Conservation (phyloP, 2,888 invertebrate genomes). For the Rhimphoctona megacephalus region DNA sequence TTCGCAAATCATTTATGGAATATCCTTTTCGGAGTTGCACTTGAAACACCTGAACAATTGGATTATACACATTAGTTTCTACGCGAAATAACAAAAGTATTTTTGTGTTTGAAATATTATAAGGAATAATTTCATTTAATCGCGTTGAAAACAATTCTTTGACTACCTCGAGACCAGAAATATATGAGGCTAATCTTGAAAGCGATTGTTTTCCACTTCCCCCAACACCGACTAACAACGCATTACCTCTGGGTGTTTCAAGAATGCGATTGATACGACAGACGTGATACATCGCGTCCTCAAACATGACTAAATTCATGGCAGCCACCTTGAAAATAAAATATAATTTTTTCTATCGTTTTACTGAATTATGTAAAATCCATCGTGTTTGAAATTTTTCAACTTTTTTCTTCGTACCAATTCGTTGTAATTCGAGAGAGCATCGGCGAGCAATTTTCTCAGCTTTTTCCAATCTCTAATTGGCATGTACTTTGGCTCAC, state of each 20-base stretch:
- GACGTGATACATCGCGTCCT: constrained; percentile 97
- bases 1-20: constrained; percentile 92
- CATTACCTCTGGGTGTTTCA: constrained; percentile 96
- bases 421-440: constrained; percentile 94
- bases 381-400: not conserved
- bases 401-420: constrained; percentile 85
- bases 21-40: constrained; percentile 96
- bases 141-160: not conserved
- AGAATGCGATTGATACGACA: constrained; percentile 96
- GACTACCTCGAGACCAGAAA: constrained; percentile 91
- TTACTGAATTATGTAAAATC: not conserved
- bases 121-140: not conserved
- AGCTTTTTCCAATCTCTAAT: constrained; percentile 90
- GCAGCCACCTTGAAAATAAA: constrained; percentile 87
- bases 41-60: constrained; percentile 90
- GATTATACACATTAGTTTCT: not conserved
- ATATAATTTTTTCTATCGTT: not conserved
- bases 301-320: constrained; percentile 97
- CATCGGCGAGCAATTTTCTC: constrained; percentile 91
- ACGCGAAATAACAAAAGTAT: not conserved
- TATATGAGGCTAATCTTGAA: constrained; percentile 94
- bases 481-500: constrained; percentile 96
- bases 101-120: not conserved
- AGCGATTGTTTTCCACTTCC: constrained; percentile 98
- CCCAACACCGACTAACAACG: constrained; percentile 96